Base-by-base conservation (phyloP, 2,113 vertebrate genomes). In the Electrona antarctica region DNA sequence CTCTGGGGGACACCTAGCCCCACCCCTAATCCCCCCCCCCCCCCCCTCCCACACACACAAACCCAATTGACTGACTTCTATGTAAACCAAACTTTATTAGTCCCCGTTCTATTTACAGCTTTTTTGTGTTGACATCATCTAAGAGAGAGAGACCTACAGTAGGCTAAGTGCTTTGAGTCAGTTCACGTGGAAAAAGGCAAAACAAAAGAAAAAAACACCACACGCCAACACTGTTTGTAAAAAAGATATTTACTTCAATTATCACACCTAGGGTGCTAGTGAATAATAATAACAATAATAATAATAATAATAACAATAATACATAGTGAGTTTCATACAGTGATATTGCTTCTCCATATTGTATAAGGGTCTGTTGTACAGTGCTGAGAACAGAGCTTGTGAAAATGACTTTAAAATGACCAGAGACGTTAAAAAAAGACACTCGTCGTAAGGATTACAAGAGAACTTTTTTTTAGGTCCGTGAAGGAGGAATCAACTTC, bases 231-330 rank as follows among this genome's bases (percentile, higher is more conserved):
- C 93, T 80, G 95, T 96, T 96, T 95, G 94, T 96, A 96, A 95
- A 96, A 96, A 96, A 96, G 94, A 96, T 96, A 96, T 96, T 96
- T 96, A 96, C 95, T 96, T 96, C 95, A 95, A 94, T 96, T 92
- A 95, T 95, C 95, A 96, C 95, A 96, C 95, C 95, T 96, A 96
- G 94, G 95, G 95, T 95, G 94, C 94, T 95, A 95, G 95, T 95
- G 95, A 95, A 94, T 95, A 95, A 94, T 94, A 94, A 94, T 90
- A 90, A 91, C 92, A 93, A 93, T 94, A 94, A 95, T 95, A 95
- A 82, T 76, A 79, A 81, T 78, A 83, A 71, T 74, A 82, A 81
- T 73, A 78, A 82, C 77, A 82, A 78, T 79, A 79, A 79, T 74
- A 86, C 94, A 95, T 94, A 93, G 93, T 96, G 95, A 95, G 94